Conservation (phyloP, 2,797 vertebrate genomes). For the Dicrostonyx torquatus region DNA sequence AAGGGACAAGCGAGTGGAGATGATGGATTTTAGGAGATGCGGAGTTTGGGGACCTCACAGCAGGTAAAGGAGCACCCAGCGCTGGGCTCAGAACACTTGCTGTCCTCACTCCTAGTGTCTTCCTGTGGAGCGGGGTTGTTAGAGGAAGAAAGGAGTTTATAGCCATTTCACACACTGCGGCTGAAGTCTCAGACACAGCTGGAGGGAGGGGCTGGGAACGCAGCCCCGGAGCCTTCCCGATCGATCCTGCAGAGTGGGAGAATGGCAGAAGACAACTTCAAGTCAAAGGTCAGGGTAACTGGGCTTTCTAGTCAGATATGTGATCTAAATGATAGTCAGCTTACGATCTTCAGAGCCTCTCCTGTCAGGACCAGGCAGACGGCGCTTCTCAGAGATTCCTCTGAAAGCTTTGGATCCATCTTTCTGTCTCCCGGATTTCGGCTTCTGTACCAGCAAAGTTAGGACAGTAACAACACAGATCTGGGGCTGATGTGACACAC, state of each 20-base stretch:
- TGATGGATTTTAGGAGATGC: background rate
- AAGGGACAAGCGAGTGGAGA: background rate
- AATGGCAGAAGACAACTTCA: slow-evolving; percentile 28
- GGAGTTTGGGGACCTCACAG: background rate
- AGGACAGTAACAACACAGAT: background rate
- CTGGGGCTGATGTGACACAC: background rate
- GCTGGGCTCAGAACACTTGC: background rate
- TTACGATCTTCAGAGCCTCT: background rate
- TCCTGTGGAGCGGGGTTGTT: background rate
- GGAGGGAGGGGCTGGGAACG: background rate
- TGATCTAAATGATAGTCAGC: background rate
- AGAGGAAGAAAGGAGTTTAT: background rate
- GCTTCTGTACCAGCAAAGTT: background rate
- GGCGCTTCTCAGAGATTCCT: background rate
- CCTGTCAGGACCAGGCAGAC: background rate
- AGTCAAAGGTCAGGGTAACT: background rate
- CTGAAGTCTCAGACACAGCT: background rate
- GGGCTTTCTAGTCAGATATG: background rate
- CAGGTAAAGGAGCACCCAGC: background rate
- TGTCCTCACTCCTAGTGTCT: background rate
- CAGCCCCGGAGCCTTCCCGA: slow-evolving; percentile 28
- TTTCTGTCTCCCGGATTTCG: background rate
- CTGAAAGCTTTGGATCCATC: background rate
- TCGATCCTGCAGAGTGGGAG: background rate
- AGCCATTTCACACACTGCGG: background rate